These are phyloP conservation scores for Orchestes rusci DNA, from an alignment of 2,888 invertebrate genomes.

Conservation along the genomic window DNA sequence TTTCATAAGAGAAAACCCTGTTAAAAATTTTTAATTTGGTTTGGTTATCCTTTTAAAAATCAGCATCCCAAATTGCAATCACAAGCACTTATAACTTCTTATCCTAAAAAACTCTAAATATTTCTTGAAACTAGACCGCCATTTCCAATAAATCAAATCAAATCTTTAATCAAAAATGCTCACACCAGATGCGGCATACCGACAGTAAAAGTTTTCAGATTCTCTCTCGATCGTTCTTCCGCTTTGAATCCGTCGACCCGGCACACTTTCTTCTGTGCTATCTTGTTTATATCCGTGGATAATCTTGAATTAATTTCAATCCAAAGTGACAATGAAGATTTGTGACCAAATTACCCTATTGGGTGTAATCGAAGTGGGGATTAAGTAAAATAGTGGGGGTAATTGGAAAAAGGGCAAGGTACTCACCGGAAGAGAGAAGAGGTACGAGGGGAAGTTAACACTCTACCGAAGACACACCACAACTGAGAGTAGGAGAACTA, in stretches of 20 bases:
- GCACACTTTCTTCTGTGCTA: constrained; percentile 14
- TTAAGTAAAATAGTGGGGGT: background rate
- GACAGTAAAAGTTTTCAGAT: constrained; percentile 19
- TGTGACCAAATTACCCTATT: background rate
- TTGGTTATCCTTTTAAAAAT: no score
- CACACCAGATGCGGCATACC: constrained; percentile 6
- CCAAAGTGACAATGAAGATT: constrained; percentile 1
- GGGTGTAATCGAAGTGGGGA: constrained; percentile 9
- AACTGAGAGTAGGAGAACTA: constrained; percentile 21
- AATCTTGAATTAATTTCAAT: constrained; percentile 7
- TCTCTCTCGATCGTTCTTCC: constrained; percentile 16
- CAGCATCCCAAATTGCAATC: no score
- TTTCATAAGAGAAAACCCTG: no score
- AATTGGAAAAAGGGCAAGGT: constrained; percentile 25
- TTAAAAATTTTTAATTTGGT: no score
- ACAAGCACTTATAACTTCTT: no score
- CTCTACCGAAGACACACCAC: constrained; percentile 15
- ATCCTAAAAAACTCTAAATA: no score
- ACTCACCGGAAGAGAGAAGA: constrained; percentile 24
- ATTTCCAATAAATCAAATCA: no score
- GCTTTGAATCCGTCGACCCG: constrained; percentile 11
- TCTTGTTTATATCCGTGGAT: background rate
- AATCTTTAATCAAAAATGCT: no score
- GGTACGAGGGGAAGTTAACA: constrained; percentile 10
- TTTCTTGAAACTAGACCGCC: no score